Base-by-base conservation (phyloP, 2,888 invertebrate genomes). In the Saturnia pavonia region DNA sequence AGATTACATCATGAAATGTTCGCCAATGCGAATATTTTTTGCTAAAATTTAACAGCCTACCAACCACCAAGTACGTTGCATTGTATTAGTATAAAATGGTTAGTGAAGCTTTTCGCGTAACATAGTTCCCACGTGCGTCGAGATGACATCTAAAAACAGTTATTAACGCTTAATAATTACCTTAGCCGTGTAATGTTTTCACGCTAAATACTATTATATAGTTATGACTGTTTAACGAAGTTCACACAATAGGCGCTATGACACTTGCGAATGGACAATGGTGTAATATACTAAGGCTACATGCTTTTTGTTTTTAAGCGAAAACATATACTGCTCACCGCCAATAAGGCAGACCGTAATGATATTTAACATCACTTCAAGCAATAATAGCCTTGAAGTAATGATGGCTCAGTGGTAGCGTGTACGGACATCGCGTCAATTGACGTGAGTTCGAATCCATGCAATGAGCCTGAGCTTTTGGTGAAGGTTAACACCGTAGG, bases 61-160 rank as follows among this genome's bases (percentile, higher is more conserved):
- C 12, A 19, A 27, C 25, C 14, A 14, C 57, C 12, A 19, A 27
- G 3, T 14, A 27, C 14, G 25, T 12, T 60, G 12, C 25, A 27
- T 25, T 25, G 27, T 60, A 12, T 11, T 60, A 27, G 0, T 60
- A 27, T 14, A 6, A 60, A 57, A 60, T 60, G 4, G 12, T 60
- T 60, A 27, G 25, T 60, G 14, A 27, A 60, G 57, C 51, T 51
- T 65, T 16, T 65, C 22, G 34, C 11, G 11, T 65, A 65, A 40
- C 65, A 54, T n/a, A 45, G 25, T 48, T 71, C 71, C 63, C 71
- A 71, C 71, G 71, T 22, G 68, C 42, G 68, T 57, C 27, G 34
- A 68, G 68, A 71, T 71, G 71, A 51, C 71, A 71, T 71, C 71
- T 69, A 63, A 63, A 43, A 68, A 65, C 45, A 43, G 60, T 19